A percentile compares a stretch with the other conserved stretches of the same genome.
Evolutionary conservation across 2,888 invertebrate genomes (phyloP).

Genomic region (Tupiocoris notatus): DNA sequence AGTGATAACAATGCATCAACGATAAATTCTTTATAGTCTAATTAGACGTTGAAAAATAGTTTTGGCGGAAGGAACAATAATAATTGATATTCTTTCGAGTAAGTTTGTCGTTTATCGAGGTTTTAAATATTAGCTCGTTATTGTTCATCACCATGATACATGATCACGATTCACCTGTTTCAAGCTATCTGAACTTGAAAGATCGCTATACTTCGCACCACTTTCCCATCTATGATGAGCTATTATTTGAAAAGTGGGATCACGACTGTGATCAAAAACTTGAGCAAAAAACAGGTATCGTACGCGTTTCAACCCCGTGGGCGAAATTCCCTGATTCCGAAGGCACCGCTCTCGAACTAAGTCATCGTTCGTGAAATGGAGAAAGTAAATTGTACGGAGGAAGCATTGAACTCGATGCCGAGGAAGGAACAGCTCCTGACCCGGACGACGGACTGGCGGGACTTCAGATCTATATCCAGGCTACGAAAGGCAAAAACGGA

Average conservation of each 20-base stretch:
- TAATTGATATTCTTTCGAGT: too few relatives aligned
- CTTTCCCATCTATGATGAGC: not conserved
- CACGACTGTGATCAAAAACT: not conserved
- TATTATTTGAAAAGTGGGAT: not conserved
- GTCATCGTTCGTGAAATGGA: not conserved
- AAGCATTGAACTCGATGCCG: not conserved
- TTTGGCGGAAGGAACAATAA: too few relatives aligned
- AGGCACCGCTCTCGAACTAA: not conserved
- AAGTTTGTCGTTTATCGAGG: too few relatives aligned
- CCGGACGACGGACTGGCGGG: not conserved
- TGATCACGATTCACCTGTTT: not conserved
- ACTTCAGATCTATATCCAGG: conserved; percentile 28
- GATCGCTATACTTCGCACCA: not conserved
- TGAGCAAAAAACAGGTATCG: not conserved
- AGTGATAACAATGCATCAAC: too few relatives aligned
- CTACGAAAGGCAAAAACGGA: conserved; percentile 33
- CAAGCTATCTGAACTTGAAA: not conserved
- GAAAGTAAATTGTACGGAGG: not conserved
- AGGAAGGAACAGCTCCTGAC: not conserved
- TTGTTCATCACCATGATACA: too few relatives aligned
- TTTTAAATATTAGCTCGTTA: too few relatives aligned
- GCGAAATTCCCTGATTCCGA: not conserved
- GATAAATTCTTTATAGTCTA: too few relatives aligned
- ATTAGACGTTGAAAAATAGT: too few relatives aligned
- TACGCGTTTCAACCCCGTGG: not conserved